These are phyloP conservation scores for Eriosoma lanigerum DNA, from an alignment of 1,140 invertebrate genomes.

Conservation along the genomic window DNA sequence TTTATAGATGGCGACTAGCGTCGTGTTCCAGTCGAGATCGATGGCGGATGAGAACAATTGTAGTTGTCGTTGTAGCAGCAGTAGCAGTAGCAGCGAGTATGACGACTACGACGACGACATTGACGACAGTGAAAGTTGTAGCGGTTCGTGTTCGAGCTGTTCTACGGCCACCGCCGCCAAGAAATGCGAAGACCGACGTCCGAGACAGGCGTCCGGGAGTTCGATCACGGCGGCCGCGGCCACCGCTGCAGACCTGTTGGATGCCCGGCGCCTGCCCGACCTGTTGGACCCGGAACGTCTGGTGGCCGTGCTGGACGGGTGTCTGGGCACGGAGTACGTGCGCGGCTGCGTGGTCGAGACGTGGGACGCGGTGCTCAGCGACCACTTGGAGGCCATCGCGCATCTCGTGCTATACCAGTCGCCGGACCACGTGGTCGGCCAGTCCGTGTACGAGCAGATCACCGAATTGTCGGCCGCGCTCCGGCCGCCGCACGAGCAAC, in stretches of 20 bases:
- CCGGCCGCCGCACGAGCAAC: not conserved
- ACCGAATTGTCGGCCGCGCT: not conserved
- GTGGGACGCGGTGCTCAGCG: conserved; percentile 44
- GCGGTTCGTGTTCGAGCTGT: conserved; percentile 15
- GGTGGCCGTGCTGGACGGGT: conserved; percentile 30
- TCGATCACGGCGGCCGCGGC: not conserved
- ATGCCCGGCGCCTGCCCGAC: not conserved
- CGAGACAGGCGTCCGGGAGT: not conserved
- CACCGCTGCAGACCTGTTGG: not conserved
- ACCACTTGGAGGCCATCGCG: conserved; percentile 35
- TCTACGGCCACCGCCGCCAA: not conserved
- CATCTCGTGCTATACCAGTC: conserved; percentile 40
- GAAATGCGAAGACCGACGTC: not conserved
- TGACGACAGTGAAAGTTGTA: not conserved
- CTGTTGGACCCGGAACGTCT: conserved; percentile 1
- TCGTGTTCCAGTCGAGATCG: not conserved
- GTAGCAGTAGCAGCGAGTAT: too few relatives aligned
- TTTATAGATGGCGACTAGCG: too few relatives aligned
- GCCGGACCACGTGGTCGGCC: conserved; percentile 21
- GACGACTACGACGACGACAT: not conserved
- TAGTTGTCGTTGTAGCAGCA: not conserved
- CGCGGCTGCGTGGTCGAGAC: conserved; percentile 40
- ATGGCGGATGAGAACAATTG: not conserved
- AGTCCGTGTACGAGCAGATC: conserved; percentile 23
- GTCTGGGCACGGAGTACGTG: conserved; percentile 18